Conservation (phyloP, 2,113 vertebrate genomes). For the Phalacrocorax pelagicus region DNA sequence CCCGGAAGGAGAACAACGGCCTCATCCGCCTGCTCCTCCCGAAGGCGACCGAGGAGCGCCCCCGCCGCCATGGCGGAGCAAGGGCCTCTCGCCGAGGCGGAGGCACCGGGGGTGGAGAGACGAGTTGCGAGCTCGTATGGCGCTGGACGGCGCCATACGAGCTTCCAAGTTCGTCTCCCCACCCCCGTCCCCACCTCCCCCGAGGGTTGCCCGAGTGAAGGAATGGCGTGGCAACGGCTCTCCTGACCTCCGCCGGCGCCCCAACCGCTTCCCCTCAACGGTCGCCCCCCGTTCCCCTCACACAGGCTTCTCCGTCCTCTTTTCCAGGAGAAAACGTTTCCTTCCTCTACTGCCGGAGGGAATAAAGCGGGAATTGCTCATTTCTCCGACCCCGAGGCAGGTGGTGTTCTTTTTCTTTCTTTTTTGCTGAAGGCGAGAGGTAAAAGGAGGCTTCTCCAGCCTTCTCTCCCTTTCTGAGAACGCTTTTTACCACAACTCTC, state of each 20-base stretch:
- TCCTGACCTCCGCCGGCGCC: neutral
- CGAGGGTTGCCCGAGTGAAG: neutral
- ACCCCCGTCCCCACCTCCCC: rapidly evolving
- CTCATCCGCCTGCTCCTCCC: rapidly evolving
- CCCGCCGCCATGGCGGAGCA: neutral
- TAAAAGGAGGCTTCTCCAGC: neutral
- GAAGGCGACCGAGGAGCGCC: neutral
- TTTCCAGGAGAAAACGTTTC: neutral
- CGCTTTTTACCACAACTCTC: neutral
- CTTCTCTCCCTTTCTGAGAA: neutral
- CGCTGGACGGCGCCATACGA: rapidly evolving
- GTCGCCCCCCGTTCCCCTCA: too few relatives aligned
- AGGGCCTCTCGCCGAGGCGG: neutral
- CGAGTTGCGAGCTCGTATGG: rapidly evolving
- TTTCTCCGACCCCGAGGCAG: neutral
- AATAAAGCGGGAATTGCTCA: neutral
- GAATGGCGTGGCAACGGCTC: rapidly evolving
- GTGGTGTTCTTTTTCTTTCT: neutral
- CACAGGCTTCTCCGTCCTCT: neutral
- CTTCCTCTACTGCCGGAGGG: neutral
- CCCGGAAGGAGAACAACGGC: neutral
- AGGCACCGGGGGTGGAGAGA: neutral
- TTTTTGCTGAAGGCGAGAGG: neutral
- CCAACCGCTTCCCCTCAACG: neutral
- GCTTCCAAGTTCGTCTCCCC: neutral